Conservation (phyloP, 2,888 invertebrate species). For the Watsonalla cultraria region DNA sequence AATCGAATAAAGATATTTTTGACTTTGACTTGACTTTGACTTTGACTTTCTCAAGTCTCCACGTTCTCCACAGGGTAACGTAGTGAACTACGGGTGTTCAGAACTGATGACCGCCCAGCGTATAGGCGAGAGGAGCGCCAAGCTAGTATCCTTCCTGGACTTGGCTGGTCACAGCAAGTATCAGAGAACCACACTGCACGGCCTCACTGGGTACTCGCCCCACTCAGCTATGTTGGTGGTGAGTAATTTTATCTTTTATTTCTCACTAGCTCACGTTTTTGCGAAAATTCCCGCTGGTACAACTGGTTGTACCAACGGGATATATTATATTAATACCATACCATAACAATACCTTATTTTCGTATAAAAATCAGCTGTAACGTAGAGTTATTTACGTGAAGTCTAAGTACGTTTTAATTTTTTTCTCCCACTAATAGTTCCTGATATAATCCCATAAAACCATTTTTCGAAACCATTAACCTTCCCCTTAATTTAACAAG, state of each 20-base stretch:
- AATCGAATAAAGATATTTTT: too few relatives aligned
- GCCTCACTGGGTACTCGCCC: slow-evolving; percentile 94
- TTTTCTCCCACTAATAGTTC: too few relatives aligned
- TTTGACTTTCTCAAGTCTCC: neutral
- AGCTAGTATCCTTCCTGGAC: slow-evolving; percentile 96
- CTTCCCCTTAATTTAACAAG: too few relatives aligned
- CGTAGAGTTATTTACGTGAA: too few relatives aligned
- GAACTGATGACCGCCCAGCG: slow-evolving; percentile 95
- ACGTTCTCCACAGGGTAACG: slow-evolving; percentile 80
- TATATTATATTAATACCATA: too few relatives aligned
- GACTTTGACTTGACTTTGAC: neutral
- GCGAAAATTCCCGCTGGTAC: neutral
- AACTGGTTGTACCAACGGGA: neutral
- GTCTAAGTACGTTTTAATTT: too few relatives aligned
- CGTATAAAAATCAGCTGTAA: too few relatives aligned
- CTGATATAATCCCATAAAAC: too few relatives aligned
- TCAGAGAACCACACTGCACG: slow-evolving; percentile 95
- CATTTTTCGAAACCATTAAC: too few relatives aligned
- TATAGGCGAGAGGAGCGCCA: slow-evolving; percentile 94
- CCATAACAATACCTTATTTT: too few relatives aligned
- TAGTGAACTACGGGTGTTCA: slow-evolving; percentile 92
- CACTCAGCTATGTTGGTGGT: slow-evolving; percentile 81
- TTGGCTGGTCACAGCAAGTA: slow-evolving; percentile 98
- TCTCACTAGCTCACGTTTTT: too few relatives aligned
- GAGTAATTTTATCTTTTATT: slow-evolving; percentile 18